phyloP scores from a whole-genome alignment of 2,888 invertebrate species.

The Pseudococcus longispinus region DNA sequence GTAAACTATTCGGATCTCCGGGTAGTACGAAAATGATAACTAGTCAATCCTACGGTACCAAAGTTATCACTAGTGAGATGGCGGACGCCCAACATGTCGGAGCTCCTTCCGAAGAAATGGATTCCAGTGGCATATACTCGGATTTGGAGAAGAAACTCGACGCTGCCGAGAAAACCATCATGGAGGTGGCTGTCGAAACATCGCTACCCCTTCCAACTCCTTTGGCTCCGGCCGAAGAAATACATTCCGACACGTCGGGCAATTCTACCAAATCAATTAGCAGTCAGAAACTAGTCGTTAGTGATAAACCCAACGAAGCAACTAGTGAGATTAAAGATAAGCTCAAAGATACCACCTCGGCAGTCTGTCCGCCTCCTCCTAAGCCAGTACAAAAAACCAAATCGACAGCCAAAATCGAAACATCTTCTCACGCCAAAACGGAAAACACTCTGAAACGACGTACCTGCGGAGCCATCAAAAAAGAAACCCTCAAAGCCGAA shows the following conservation, averaged over 20 bases:
- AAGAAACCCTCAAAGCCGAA: conserved; percentile 26
- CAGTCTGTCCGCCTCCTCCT: neutral
- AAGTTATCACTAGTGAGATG: conserved; percentile 52
- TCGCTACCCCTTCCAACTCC: neutral
- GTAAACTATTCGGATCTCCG: conserved; percentile 77
- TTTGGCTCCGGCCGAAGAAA: conserved; percentile 13
- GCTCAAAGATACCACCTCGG: conserved; percentile 59
- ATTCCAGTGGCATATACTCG: conserved; percentile 87
- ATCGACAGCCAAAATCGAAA: neutral
- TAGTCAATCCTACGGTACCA: conserved; percentile 58
- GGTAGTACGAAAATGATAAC: conserved; percentile 46
- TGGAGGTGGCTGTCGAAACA: conserved; percentile 54
- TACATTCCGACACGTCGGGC: conserved; percentile 47
- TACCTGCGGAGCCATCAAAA: neutral
- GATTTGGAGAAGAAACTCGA: conserved; percentile 75
- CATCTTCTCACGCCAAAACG: neutral
- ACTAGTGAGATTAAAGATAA: conserved; percentile 61
- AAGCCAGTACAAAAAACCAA: conserved; percentile 8
- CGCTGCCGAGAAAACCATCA: conserved; percentile 59
- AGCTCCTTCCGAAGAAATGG: conserved; percentile 78
- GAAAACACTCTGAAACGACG: conserved; percentile 38
- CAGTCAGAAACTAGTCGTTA: conserved; percentile 51
- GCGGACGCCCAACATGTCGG: conserved; percentile 57
- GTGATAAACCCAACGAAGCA: conserved; percentile 59
- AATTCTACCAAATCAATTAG: conserved; percentile 51